Evolutionary conservation across 2,888 invertebrate genomes (phyloP), one percentile per base, ranked within the genome.

Genomic region (Poecilus cupreus): DNA sequence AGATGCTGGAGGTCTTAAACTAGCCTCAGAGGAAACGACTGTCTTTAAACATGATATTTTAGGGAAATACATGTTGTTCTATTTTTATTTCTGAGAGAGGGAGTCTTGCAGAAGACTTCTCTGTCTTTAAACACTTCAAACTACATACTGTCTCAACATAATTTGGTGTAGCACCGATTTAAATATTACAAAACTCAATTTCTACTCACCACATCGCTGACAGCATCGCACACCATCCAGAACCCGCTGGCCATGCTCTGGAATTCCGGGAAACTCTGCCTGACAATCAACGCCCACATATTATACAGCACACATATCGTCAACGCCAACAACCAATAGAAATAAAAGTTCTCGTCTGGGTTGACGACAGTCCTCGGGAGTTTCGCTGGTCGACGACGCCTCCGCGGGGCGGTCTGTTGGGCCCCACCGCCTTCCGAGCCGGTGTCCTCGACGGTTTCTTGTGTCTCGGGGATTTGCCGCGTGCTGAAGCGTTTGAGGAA

Each of bases 291-390:
- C 32, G 98, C 96, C 98, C 98, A 98, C 84, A 97, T 92, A 90
- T 98, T 98, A 90, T 98, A 98, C 82, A 98, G 92, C 85, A 98
- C 96, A 88, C 97, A 96, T 84, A 94, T 89, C 68, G 98, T 97
- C 85, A 97, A 92, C 83, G 97, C 89, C 92, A 96, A 94, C 85
- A 98, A 90, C 98, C 98, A 98, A 89, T 97, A 96, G 91, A 97
- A 98, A 91, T 97, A 97, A 90, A 97, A 96, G 89, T 96, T 97
- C 87, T 97, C 97, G 90, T 98, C 97, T 0, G 98, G 98, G 90
- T 98, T 97, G 85, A 98, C 95, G 76, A 98, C 97, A 22, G 94
- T 93, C 77, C 94, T 91, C 1, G 96, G 95, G 82, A 93, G 94
- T 83, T 94, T 93, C 82, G 94, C 92, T 82, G 93, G 92, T 84